Percentiles rank a stretch among this genome's conserved stretches.
phyloP scores from a whole-genome alignment of 2,797 vertebrate genomes.

The Natrix natrix region DNA sequence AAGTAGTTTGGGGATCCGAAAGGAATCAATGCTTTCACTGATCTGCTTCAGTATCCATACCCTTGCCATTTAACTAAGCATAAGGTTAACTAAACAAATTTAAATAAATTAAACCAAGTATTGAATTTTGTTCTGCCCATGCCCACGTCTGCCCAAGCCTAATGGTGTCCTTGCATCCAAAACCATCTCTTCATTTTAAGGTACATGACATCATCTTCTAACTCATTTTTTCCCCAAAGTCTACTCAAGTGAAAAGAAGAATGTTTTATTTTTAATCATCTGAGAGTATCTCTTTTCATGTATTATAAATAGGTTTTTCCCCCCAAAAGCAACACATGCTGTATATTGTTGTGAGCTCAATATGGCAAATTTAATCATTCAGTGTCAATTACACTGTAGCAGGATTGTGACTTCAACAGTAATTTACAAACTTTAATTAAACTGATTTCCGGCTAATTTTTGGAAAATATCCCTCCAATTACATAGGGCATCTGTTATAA shows the following conservation, averaged over 20 bases:
- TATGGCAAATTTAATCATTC: slow-evolving; percentile 48
- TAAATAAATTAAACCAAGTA: background rate
- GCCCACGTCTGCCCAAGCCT: background rate
- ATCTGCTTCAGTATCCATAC: background rate
- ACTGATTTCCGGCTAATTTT: slow-evolving; percentile 61
- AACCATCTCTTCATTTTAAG: background rate
- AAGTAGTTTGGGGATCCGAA: background rate
- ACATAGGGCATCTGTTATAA: slow-evolving; percentile 56
- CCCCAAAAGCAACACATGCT: background rate
- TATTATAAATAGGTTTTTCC: background rate
- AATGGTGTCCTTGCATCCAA: background rate
- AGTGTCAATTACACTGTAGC: slow-evolving; percentile 46
- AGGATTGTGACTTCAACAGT: slow-evolving; percentile 56
- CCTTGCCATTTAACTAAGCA: background rate
- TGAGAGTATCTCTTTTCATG: background rate
- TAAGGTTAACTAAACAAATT: background rate
- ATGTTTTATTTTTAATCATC: background rate
- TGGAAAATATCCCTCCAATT: slow-evolving; percentile 62
- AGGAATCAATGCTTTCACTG: background rate
- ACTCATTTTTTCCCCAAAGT: background rate
- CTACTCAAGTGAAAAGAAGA: background rate
- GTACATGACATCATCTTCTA: background rate
- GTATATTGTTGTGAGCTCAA: slow-evolving; percentile 19
- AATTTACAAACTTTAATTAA: slow-evolving; percentile 62
- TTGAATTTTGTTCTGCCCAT: background rate